These are phyloP conservation scores for Castor canadensis DNA, from an alignment of 2,113 vertebrate species.

Conservation along the genomic window DNA sequence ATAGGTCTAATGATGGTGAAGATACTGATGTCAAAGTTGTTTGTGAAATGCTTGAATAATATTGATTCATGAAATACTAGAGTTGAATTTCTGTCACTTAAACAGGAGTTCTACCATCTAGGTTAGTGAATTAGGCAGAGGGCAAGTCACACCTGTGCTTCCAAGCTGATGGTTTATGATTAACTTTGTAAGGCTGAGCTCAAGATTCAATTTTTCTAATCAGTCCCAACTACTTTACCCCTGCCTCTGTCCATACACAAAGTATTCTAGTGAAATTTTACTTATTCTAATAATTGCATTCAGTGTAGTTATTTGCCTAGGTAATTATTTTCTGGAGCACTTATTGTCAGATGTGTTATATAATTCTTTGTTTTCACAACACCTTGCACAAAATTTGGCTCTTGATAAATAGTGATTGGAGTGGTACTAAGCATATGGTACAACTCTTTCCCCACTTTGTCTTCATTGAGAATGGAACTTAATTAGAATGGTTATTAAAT, in stretches of 20 bases:
- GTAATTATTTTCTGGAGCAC: neutral
- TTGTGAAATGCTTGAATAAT: slow-evolving; percentile 25
- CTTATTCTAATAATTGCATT: neutral
- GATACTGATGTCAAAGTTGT: neutral
- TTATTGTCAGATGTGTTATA: neutral
- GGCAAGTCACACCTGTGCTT: neutral
- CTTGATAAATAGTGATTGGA: neutral
- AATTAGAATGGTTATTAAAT: slow-evolving; percentile 33
- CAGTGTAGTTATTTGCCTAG: neutral
- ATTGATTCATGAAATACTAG: neutral
- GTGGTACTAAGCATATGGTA: neutral
- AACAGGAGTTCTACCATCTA: neutral
- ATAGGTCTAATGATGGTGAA: neutral
- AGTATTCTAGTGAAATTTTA: neutral
- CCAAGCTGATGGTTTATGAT: neutral
- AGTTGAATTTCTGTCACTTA: neutral
- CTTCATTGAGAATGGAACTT: slow-evolving; percentile 55
- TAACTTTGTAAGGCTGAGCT: neutral
- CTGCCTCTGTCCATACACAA: neutral
- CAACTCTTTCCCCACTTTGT: neutral
- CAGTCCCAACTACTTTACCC: neutral
- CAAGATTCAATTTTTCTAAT: neutral
- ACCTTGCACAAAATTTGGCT: neutral
- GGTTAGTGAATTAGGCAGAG: neutral
- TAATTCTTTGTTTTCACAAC: neutral